These are phyloP conservation scores for Chascanopsetta lugubris DNA, from an alignment of 2,113 vertebrate species.

Conservation along the genomic window DNA sequence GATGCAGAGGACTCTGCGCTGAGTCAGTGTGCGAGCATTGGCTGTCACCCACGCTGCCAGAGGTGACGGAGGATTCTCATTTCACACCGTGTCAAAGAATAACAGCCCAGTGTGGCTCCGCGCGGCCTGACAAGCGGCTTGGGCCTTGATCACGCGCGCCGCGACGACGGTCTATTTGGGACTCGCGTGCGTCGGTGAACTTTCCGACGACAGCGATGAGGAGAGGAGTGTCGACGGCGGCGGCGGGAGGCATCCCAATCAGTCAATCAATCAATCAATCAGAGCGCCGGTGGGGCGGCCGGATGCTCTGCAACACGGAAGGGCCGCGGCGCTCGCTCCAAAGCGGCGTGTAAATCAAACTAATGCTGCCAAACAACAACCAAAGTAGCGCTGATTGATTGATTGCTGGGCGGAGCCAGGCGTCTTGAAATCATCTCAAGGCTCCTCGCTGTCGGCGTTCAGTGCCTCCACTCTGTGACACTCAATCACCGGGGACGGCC, in stretches of 20 bases:
- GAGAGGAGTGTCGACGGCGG: no score
- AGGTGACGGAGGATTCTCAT: constrained; percentile 44
- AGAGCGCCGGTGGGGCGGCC: neutral
- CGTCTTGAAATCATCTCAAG: constrained; percentile 33
- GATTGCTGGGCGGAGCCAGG: constrained; percentile 30
- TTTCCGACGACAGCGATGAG: no score
- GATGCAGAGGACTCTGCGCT: no score
- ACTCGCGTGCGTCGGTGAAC: no score
- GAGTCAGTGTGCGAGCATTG: no score
- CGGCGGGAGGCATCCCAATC: no score
- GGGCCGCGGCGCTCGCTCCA: neutral
- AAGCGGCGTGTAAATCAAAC: constrained; percentile 36
- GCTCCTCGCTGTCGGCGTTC: constrained; percentile 38
- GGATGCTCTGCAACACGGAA: neutral
- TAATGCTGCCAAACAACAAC: constrained; percentile 15
- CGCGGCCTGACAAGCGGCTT: no score
- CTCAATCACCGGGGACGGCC: constrained; percentile 39
- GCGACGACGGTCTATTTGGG: no score
- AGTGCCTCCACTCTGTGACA: constrained; percentile 42
- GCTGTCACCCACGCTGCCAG: no score
- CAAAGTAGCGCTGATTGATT: constrained; percentile 36
- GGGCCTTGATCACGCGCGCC: no score
- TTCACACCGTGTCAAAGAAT: constrained; percentile 11
- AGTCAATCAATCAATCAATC: no score
- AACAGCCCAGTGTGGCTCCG: no score